phyloP scores from a whole-genome alignment of 1,140 invertebrate species.

The Lamellibrachia luymesi region DNA sequence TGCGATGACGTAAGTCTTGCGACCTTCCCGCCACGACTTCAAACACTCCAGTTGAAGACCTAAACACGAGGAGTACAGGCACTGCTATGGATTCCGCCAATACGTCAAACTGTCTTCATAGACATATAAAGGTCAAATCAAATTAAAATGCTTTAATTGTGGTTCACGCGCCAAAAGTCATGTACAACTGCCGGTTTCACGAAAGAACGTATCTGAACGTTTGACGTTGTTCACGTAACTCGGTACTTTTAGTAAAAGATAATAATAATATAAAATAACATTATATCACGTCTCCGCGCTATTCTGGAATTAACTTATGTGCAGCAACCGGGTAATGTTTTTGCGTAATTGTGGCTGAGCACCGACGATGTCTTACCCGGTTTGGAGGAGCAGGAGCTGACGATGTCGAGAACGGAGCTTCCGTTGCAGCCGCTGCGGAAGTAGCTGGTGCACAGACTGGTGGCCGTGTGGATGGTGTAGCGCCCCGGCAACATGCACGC shows the following conservation, averaged over 20 bases:
- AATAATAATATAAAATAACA: background rate
- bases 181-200: too few species aligned
- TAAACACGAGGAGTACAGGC: background rate
- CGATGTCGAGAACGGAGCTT: slow-evolving; percentile 22
- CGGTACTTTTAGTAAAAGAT: too few species aligned
- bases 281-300: background rate
- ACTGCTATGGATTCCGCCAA: background rate
- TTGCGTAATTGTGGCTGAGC: background rate
- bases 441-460: slow-evolving; percentile 20
- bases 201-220: too few species aligned
- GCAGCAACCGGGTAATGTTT: background rate
- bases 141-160: too few species aligned
- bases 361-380: slow-evolving; percentile 14
- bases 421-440: slow-evolving; percentile 25
- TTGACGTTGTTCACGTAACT: too few species aligned
- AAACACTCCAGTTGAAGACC: slow-evolving; percentile 29
- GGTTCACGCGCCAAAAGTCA: too few species aligned
- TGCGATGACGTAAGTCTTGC: slow-evolving; percentile 21
- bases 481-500: slow-evolving; percentile 16
- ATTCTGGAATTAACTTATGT: background rate
- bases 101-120: background rate
- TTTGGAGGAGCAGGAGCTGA: slow-evolving; percentile 28
- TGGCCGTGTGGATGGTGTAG: slow-evolving; percentile 26
- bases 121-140: background rate
- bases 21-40: slow-evolving; percentile 23